These are phyloP conservation scores for Catocala nupta DNA, from an alignment of 2,888 invertebrate species.

Conservation along the genomic window DNA sequence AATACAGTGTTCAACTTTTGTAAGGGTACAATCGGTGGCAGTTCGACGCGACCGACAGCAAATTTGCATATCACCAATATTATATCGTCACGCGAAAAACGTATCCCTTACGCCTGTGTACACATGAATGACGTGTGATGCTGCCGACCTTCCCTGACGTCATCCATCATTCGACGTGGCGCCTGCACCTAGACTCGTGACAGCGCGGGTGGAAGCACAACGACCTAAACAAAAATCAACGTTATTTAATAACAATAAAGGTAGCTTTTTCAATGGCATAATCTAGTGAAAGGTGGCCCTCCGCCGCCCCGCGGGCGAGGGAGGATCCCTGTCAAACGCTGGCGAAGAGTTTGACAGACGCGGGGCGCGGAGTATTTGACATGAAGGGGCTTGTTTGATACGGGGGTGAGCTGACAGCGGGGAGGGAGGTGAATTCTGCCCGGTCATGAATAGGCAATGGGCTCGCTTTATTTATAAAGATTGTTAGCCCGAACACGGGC, in stretches of 20 bases:
- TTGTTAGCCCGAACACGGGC: constrained; percentile 79
- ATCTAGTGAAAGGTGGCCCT: constrained; percentile 73
- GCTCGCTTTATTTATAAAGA: constrained; percentile 87
- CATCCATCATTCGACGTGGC: constrained; percentile 87
- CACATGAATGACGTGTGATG: constrained; percentile 88
- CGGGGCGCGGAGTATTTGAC: constrained; percentile 87
- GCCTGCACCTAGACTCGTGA: constrained; percentile 86
- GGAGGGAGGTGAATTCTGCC: constrained; percentile 82
- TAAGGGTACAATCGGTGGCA: constrained; percentile 54
- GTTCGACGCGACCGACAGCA: constrained; percentile 74
- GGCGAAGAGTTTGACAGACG: constrained; percentile 88
- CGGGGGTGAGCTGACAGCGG: constrained; percentile 79
- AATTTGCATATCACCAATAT: constrained; percentile 88
- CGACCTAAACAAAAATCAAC: constrained; percentile 47
- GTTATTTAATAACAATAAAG: constrained; percentile 40
- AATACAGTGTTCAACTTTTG: constrained; percentile 41
- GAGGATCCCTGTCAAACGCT: constrained; percentile 87
- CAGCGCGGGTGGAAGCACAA: constrained; percentile 67
- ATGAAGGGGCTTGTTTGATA: constrained; percentile 88
- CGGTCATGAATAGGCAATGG: constrained; percentile 88
- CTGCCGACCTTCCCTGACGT: constrained; percentile 86
- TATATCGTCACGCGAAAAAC: constrained; percentile 87
- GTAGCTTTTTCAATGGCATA: constrained; percentile 42
- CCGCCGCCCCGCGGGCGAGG: constrained; percentile 82
- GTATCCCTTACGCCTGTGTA: constrained; percentile 87